Conservation (phyloP, 1,140 invertebrate genomes). For the Pseudomyrmex dendroicus region DNA sequence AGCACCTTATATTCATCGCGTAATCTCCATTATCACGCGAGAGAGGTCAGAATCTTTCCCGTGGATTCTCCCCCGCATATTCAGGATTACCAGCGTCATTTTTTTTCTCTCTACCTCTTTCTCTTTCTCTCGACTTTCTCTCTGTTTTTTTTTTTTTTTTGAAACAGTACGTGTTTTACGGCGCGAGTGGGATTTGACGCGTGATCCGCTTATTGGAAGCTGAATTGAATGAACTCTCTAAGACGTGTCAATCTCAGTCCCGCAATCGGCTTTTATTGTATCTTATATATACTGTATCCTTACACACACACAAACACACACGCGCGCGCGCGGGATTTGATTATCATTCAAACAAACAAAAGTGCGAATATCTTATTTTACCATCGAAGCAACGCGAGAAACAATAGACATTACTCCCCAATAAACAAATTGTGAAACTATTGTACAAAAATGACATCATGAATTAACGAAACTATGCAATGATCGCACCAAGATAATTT, state of each 20-base stretch:
- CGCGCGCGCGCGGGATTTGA: conserved; percentile 18
- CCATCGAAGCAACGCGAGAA: not conserved
- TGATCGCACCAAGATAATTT: no score
- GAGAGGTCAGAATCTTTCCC: not conserved
- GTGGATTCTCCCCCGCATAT: conserved; percentile 2
- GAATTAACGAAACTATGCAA: no score
- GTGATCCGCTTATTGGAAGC: conserved; percentile 9
- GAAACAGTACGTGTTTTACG: conserved; percentile 22
- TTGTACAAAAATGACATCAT: no score
- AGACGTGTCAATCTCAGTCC: conserved; percentile 10
- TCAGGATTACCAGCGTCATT: conserved; percentile 9
- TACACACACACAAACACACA: no score
- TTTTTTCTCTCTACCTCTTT: no score
- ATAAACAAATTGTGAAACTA: no score
- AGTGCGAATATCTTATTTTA: not conserved
- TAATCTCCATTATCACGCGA: conserved; percentile 28
- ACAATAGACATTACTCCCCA: no score
- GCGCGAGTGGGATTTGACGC: not conserved
- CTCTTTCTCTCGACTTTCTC: no score
- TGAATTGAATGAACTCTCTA: conserved; percentile 17
- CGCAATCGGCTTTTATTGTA: conserved; percentile 19
- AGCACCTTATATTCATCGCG: conserved; percentile 11
- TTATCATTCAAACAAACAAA: conserved; percentile 24
- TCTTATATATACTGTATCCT: no score
- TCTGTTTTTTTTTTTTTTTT: not conserved